These are phyloP conservation scores for Ischnus inquisitorius DNA, from an alignment of 2,888 invertebrate species.

Conservation along the genomic window DNA sequence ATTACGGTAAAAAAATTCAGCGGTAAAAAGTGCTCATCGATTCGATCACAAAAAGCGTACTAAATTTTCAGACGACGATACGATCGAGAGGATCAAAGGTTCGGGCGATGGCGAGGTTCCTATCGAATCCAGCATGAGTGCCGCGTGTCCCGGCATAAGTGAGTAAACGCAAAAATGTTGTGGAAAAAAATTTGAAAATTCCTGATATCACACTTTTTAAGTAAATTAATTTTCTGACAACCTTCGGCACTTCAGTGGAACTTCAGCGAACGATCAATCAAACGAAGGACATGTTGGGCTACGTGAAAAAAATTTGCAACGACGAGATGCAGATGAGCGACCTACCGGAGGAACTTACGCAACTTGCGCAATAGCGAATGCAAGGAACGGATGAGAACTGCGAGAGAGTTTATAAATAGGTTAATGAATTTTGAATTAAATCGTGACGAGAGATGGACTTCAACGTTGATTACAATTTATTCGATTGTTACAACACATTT, in stretches of 20 bases:
- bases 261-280: constrained; percentile 68
- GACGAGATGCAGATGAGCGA: constrained; percentile 65
- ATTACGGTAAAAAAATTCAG: constrained; percentile 61
- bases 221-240: not conserved
- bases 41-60: not conserved
- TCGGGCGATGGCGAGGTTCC: constrained; percentile 34
- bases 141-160: constrained; percentile 70
- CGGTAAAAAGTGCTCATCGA: not conserved
- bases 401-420: not conserved
- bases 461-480: constrained; percentile 73
- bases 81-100: constrained; percentile 46
- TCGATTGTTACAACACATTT: constrained; percentile 77
- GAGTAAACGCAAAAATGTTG: constrained; percentile 3
- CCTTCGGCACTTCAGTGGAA: constrained; percentile 59
- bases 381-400: not conserved
- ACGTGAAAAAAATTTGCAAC: constrained; percentile 70
- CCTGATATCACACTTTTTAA: not conserved
- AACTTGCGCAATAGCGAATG: not conserved
- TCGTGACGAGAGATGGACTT: not conserved
- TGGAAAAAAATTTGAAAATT: not conserved
- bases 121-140: constrained; percentile 38
- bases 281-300: constrained; percentile 69
- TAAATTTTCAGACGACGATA: constrained; percentile 60
- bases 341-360: constrained; percentile 58
- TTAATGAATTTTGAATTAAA: constrained; percentile 5